These are phyloP conservation scores for Drosophila funebris DNA, from an alignment of 1,140 invertebrate species.

Conservation along the genomic window DNA sequence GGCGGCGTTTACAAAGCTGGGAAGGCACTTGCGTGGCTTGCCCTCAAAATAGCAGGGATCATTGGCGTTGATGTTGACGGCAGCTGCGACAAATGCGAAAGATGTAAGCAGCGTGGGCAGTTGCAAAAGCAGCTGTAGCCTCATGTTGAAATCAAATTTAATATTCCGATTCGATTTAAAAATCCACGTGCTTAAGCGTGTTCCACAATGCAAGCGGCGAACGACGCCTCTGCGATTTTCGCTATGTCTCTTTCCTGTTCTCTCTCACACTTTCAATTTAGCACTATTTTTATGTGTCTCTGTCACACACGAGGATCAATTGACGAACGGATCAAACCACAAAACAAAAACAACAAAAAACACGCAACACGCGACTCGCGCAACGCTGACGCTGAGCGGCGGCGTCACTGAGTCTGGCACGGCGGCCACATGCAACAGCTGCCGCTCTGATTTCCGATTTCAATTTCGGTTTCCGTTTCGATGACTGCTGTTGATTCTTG, in stretches of 20 bases:
- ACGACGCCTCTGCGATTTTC: neutral
- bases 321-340: slow-evolving; percentile 25
- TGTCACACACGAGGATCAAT: slow-evolving; percentile 59
- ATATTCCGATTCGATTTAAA: neutral
- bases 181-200: no score
- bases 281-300: slow-evolving; percentile 10
- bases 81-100: slow-evolving; percentile 10
- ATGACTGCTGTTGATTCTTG: neutral
- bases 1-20: slow-evolving; percentile 99
- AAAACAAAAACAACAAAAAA: slow-evolving; percentile 63
- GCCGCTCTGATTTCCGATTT: slow-evolving; percentile 44
- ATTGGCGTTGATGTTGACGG: slow-evolving; percentile 53
- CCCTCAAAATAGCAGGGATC: slow-evolving; percentile 97
- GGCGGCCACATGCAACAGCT: slow-evolving; percentile 71
- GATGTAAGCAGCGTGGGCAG: slow-evolving; percentile 22
- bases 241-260: neutral
- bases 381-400: slow-evolving; percentile 50
- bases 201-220: no score
- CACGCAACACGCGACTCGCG: slow-evolving; percentile 35
- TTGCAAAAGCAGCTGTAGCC: slow-evolving; percentile 1
- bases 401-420: slow-evolving; percentile 73
- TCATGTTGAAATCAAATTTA: slow-evolving; percentile 23
- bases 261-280: slow-evolving; percentile 8
- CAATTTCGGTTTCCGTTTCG: slow-evolving; percentile 16
- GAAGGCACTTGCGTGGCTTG: slow-evolving; percentile 93